Base-by-base conservation (phyloP, 2,888 invertebrate genomes). In the Adelognathus sp. region DNA sequence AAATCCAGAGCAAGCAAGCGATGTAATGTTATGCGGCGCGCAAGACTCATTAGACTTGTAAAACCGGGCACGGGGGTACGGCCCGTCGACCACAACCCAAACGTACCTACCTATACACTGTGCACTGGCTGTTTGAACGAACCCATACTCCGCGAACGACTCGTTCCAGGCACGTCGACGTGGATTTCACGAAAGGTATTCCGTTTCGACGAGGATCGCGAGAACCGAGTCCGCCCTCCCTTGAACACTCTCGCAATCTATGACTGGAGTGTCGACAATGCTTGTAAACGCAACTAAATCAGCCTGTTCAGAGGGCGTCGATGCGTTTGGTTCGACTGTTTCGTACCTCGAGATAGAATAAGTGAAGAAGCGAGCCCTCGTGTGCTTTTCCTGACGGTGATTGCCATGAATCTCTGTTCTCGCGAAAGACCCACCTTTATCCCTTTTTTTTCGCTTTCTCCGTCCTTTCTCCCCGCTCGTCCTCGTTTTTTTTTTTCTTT, bases 31-130 rank as follows among this genome's bases (percentile, higher is more conserved):
- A 91, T 91, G 91, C 91, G 88, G 88, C 90, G 90, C 89, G 90
- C 90, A 90, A 90, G 89, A 90, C 90, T 91, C 91, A 91, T 91
- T 91, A 91, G 90, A 91, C 91, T 91, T 91, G 91, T 91, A 91
- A 50, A 91, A 91, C 90, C 89, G 88, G n/a, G 90, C 86, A 86
- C 71, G 71, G 78, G n/a, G 77, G 41, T 72, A 72, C 71, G 76
- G 67, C 36, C 84, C 80, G 86, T n/a, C 87, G 88, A 89, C 89
- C 89, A 87, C 89, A 88, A 84, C 83, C 86, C 85, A 85, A 82
- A 83, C 70, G 64, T 78, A 82, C 63, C 71, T 39, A 77, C 67
- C 44, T 58, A 66, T 54, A 60, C 56, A 44, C 64, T 46, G 33
- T 9, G 46, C 21, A 56, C 7, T 2, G 16, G 24, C 33, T n/a